Base-by-base conservation (phyloP, 2,113 vertebrate species). In the Oriolus oriolus region DNA sequence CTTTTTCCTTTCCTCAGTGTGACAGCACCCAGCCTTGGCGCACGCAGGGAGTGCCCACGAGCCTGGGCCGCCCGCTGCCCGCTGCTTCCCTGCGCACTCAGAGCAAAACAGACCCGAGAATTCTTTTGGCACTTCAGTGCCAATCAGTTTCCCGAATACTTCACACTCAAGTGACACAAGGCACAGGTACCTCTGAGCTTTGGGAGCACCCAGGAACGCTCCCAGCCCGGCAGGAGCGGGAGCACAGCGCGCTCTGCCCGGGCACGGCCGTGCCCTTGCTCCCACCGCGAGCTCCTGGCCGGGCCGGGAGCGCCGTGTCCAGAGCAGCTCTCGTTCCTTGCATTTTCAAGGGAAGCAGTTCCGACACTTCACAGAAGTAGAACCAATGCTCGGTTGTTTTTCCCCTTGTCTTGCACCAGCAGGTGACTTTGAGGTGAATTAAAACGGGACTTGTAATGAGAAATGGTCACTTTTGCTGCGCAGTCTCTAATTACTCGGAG, bases 341-440 rank as follows among this genome's bases (percentile, higher is more conserved):
- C 79, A 50, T 95, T 79, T 80, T 63, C 88, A 81, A 74, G 73
- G 49, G 56, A 68, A 91, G 66, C 22, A 52, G 14, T 76, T 77
- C 86, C 16, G 11, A 73, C 61, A 71, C 91, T 91, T 87, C 37
- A 83, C 60, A 91, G 57, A 35, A 28, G 49, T 54, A 75, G 41
- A 88, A 71, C 37, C 75, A 94, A 45, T n/a, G 47, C 60, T 65
- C 9, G 10, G 17, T 52, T 84, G 69, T 82, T 95, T 87, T 39
- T 44, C 59, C 54, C 65, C 39, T 65, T 57, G 42, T 53, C n/a
- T 85, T 61, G 54, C 79, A 71, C 66, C 60, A 85, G 71, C 69
- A 96, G 75, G 63, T 96, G 90, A 96, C 44, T 96, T 82, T 45
- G 77, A 84, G 41, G 47, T 60, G 87, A 93, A 89, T 89, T 71